These are phyloP conservation scores for Monomorium pharaonis DNA, from an alignment of 1,140 invertebrate species.

Conservation along the genomic window DNA sequence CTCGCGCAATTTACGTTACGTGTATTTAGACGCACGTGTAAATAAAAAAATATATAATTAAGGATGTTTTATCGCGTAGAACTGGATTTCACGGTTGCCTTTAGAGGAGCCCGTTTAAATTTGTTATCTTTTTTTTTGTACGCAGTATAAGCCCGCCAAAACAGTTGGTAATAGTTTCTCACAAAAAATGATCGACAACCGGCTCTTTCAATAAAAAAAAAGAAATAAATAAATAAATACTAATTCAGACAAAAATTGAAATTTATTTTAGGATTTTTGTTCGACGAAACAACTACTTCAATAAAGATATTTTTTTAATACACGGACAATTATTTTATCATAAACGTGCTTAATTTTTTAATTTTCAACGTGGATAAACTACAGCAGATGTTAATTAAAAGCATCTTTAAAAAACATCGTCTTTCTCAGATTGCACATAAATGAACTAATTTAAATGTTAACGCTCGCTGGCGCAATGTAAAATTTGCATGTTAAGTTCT, in stretches of 20 bases:
- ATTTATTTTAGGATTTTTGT: too few relatives aligned
- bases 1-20: neutral
- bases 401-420: neutral
- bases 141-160: too few relatives aligned
- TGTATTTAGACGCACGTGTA: neutral
- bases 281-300: too few relatives aligned
- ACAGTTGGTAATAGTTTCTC: too few relatives aligned
- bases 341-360: neutral
- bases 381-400: neutral
- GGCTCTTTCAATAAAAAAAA: too few relatives aligned
- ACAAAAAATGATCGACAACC: too few relatives aligned
- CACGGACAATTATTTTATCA: neutral
- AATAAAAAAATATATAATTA: neutral
- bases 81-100: too few relatives aligned
- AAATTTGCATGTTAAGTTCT: conserved; percentile 45
- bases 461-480: neutral
- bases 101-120: too few relatives aligned
- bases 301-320: neutral
- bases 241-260: too few relatives aligned
- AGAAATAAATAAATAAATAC: too few relatives aligned
- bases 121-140: too few relatives aligned
- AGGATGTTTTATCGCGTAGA: too few relatives aligned
- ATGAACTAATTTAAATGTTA: conserved; percentile 11
- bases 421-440: neutral
- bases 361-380: neutral